Conservation (phyloP, 2,797 vertebrate genomes). For the Monodelphis domestica region DNA sequence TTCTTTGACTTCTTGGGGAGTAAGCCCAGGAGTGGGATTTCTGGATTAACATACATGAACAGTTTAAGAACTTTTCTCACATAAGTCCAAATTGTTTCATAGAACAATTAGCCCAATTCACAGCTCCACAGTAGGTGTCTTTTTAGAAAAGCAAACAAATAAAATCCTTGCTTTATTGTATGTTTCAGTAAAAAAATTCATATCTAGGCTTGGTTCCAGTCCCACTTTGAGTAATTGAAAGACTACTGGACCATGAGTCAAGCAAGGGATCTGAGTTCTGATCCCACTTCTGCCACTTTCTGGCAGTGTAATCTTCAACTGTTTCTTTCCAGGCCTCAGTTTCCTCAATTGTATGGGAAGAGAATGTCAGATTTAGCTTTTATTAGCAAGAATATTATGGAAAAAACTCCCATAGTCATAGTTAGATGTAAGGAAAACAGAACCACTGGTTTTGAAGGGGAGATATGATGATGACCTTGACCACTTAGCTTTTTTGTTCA, state of each 20-base stretch:
- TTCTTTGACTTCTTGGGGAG: not conserved
- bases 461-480: not conserved
- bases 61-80: slow-evolving; percentile 1
- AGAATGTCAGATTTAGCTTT: not conserved
- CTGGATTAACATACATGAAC: not conserved
- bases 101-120: not conserved
- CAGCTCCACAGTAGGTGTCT: not conserved
- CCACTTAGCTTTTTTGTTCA: not conserved
- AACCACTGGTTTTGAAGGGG: not conserved
- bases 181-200: not conserved
- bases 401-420: not conserved
- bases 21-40: not conserved
- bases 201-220: not conserved
- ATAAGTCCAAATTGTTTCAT: not conserved
- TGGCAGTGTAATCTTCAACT: not conserved
- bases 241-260: not conserved
- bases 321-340: not conserved
- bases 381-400: not conserved
- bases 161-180: not conserved
- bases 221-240: not conserved
- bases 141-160: not conserved
- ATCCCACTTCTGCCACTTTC: not conserved
- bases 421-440: not conserved
- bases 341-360: not conserved
- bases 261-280: not conserved